These are phyloP conservation scores for Ruditapes philippinarum DNA, from an alignment of 1,140 invertebrate genomes.

Conservation along the genomic window DNA sequence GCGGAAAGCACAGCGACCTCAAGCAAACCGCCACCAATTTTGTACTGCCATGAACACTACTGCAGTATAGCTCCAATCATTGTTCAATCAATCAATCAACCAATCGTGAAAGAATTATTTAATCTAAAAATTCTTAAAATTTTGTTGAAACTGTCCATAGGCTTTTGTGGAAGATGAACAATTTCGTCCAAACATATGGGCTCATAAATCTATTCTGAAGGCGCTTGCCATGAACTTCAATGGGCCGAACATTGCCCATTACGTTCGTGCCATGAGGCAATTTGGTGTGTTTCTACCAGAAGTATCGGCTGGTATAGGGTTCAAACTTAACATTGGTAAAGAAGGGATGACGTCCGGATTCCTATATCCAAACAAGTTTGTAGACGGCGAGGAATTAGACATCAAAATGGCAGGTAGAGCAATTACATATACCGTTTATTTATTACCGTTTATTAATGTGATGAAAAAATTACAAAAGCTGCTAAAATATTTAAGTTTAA, in stretches of 20 bases:
- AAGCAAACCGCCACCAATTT: too few relatives aligned
- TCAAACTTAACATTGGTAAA: constrained; percentile 59
- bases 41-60: too few relatives aligned
- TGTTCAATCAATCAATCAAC: too few relatives aligned
- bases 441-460: too few relatives aligned
- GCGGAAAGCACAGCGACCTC: too few relatives aligned
- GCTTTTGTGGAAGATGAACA: constrained; percentile 74
- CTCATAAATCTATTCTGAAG: constrained; percentile 69
- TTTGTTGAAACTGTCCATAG: too few relatives aligned
- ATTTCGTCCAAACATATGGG: constrained; percentile 79
- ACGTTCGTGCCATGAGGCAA: constrained; percentile 74
- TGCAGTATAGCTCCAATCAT: too few relatives aligned
- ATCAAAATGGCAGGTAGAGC: constrained; percentile 71
- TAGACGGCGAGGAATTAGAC: constrained; percentile 63
- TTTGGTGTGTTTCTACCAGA: constrained; percentile 76
- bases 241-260: constrained; percentile 55
- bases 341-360: constrained; percentile 42
- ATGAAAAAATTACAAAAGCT: too few relatives aligned
- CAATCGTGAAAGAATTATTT: too few relatives aligned
- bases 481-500: too few relatives aligned
- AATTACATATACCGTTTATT: too few relatives aligned
- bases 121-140: too few relatives aligned
- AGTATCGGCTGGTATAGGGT: constrained; percentile 77
- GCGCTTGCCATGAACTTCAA: constrained; percentile 59
- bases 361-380: constrained; percentile 74